A percentile compares a stretch with the other conserved stretches of the same genome.
Conservation (phyloP, 2,113 vertebrate species). For the Petroica traversi region DNA sequence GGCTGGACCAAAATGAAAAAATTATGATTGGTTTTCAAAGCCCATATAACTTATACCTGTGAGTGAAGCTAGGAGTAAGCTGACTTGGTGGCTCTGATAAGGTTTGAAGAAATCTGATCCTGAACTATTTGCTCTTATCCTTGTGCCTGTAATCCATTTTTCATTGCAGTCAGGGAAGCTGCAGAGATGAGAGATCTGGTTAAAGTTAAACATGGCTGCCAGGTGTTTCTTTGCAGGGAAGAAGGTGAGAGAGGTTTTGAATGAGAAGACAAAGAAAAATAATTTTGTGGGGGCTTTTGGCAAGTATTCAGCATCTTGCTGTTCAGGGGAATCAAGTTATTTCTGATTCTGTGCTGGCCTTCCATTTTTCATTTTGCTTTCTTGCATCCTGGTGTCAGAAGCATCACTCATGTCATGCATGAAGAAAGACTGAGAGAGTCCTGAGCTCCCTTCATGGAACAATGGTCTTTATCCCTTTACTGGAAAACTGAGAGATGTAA, state of each 20-base stretch:
- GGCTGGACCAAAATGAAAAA: background rate
- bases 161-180: background rate
- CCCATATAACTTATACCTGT: background rate
- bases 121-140: background rate
- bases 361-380: conserved; percentile 32
- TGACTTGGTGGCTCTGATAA: background rate
- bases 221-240: background rate
- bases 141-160: background rate
- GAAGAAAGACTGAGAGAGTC: background rate
- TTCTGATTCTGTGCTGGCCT: background rate
- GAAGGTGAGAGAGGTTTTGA: background rate
- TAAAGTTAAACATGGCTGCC: background rate
- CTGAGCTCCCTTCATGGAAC: background rate
- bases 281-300: background rate
- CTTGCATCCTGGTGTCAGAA: background rate
- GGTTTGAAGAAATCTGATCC: background rate
- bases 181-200: background rate
- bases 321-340: background rate
- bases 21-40: background rate
- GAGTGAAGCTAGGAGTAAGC: background rate
- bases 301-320: background rate
- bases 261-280: background rate
- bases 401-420: background rate
- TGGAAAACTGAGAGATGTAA: background rate
- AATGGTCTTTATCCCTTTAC: background rate